These are phyloP conservation scores for Etia nguti DNA, from an alignment of 2,113 vertebrate species.

Conservation along the genomic window DNA sequence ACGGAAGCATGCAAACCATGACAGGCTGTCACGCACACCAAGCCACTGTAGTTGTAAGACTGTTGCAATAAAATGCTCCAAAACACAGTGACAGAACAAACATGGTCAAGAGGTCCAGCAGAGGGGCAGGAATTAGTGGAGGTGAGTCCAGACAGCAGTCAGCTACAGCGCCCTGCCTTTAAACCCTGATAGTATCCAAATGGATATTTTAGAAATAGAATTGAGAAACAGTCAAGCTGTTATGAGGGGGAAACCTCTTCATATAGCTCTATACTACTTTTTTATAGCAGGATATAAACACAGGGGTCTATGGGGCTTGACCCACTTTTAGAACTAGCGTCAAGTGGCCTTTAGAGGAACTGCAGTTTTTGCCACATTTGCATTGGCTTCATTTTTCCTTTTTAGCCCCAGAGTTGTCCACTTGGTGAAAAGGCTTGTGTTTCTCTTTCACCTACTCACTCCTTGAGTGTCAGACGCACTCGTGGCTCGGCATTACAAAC, in stretches of 20 bases:
- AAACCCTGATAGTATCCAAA: background rate
- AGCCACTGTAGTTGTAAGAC: background rate
- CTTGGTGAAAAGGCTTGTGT: background rate
- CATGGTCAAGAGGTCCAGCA: background rate
- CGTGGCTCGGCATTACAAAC: background rate
- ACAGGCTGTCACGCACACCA: background rate
- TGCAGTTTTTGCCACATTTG: background rate
- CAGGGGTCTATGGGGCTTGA: background rate
- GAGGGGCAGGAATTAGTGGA: background rate
- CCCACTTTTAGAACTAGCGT: background rate
- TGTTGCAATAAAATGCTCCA: background rate
- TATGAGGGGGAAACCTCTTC: background rate
- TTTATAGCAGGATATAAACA: background rate
- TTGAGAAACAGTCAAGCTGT: background rate
- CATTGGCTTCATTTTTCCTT: background rate
- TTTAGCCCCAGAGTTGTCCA: background rate
- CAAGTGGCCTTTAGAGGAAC: background rate
- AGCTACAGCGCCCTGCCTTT: background rate
- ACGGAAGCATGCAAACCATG: background rate
- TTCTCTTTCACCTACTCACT: background rate
- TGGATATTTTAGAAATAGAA: background rate
- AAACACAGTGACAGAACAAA: background rate
- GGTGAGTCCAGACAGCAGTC: background rate
- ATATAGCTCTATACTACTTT: background rate
- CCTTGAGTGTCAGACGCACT: background rate